Percentiles rank a stretch among this genome's conserved stretches.
These are phyloP conservation scores for Heterohyrax brucei DNA, from an alignment of 2,797 vertebrate species.

Conservation along the genomic window DNA sequence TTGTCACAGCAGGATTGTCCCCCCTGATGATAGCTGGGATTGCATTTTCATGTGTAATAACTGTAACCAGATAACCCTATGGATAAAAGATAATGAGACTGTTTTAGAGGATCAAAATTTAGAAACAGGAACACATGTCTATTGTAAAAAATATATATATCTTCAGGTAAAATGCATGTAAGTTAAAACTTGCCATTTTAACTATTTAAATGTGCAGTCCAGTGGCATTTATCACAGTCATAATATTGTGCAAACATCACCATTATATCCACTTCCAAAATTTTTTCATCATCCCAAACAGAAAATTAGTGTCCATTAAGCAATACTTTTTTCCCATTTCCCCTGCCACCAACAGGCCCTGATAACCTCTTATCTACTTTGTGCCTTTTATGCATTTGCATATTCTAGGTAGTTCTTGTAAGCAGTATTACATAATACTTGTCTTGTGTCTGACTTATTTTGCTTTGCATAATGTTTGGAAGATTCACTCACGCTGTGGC, in stretches of 20 bases:
- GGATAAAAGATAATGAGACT: neutral
- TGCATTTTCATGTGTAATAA: neutral
- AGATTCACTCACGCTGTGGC: neutral
- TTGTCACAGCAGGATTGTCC: neutral
- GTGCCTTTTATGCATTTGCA: neutral
- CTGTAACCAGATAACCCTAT: neutral
- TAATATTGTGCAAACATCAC: too few relatives aligned
- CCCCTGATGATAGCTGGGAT: neutral
- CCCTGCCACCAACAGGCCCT: neutral
- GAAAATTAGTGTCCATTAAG: too few relatives aligned
- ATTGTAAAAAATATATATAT: neutral
- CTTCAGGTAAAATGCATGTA: too few relatives aligned
- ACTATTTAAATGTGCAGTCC: too few relatives aligned
- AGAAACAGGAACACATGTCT: neutral
- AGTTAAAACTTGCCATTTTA: too few relatives aligned
- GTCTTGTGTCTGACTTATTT: neutral
- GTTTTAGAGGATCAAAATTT: neutral
- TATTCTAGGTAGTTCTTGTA: neutral
- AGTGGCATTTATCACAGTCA: too few relatives aligned
- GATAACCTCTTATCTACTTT: neutral
- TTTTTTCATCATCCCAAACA: too few relatives aligned
- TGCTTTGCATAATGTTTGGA: neutral
- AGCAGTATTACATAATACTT: neutral
- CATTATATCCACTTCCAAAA: too few relatives aligned
- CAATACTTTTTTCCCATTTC: neutral